A percentile compares a stretch with the other conserved stretches of the same genome.
Evolutionary conservation across 2,888 invertebrate species (phyloP).

Genomic region (Oscheius sp.): DNA sequence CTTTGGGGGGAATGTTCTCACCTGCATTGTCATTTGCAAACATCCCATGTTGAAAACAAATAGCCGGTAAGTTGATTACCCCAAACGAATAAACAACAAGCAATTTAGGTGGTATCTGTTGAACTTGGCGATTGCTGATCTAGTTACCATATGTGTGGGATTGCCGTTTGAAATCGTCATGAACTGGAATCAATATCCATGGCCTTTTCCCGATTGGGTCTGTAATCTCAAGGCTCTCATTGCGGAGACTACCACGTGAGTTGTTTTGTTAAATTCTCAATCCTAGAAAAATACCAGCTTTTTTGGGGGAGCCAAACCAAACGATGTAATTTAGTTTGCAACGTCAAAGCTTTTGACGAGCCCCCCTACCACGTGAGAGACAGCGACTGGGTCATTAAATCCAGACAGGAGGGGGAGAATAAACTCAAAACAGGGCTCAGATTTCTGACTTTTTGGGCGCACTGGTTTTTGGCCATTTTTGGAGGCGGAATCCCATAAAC

Average conservation of each 20-base stretch:
- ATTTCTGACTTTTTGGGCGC: no score
- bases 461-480: no score
- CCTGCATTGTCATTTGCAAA: slow-evolving; percentile 53
- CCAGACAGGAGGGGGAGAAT: no score
- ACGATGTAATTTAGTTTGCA: no score
- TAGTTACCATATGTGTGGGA: slow-evolving; percentile 55
- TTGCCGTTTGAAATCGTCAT: slow-evolving; percentile 55
- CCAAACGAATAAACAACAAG: no score
- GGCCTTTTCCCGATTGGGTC: slow-evolving; percentile 58
- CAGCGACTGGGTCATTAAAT: no score
- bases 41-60: slow-evolving; percentile 57
- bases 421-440: no score
- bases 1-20: slow-evolving; percentile 51
- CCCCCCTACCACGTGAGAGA: no score
- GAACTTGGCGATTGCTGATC: slow-evolving; percentile 56
- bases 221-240: slow-evolving; percentile 57
- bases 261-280: no score
- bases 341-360: no score
- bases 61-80: slow-evolving; percentile 47
- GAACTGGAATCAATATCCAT: slow-evolving; percentile 60
- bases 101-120: slow-evolving; percentile 51
- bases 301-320: no score
- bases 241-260: slow-evolving; percentile 56
- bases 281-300: neutral
- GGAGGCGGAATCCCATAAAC: no score